Evolutionary conservation across 2,888 invertebrate genomes (phyloP).

Genomic region (Aphodius granarius): DNA sequence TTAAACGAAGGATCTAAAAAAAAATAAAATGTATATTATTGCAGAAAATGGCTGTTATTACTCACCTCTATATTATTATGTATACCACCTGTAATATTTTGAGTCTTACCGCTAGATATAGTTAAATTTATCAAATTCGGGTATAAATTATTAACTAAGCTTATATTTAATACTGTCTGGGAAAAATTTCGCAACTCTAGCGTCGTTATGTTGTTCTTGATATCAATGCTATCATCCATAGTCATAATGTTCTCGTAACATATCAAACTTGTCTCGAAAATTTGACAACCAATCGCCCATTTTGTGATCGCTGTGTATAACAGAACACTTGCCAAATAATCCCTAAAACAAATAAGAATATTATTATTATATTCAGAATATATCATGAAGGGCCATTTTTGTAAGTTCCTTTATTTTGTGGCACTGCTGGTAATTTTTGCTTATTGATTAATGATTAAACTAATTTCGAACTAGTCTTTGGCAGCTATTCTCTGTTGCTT

Average conservation of each 20-base stretch:
- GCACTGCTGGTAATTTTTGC: too few species aligned
- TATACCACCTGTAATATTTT: neutral
- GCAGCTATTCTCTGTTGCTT: too few species aligned
- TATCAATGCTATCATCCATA: neutral
- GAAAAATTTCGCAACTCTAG: neutral
- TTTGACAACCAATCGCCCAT: neutral
- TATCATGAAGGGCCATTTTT: too few species aligned
- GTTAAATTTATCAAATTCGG: constrained; percentile 18
- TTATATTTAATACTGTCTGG: neutral
- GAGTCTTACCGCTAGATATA: neutral
- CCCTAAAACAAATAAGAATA: neutral
- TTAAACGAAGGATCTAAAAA: constrained; percentile 35
- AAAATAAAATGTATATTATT: neutral
- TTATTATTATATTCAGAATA: too few species aligned
- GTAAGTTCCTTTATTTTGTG: too few species aligned
- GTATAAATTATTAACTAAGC: neutral
- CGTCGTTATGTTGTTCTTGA: neutral
- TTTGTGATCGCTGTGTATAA: neutral
- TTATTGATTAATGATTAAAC: too few species aligned
- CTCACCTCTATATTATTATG: constrained; percentile 15
- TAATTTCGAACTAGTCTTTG: too few species aligned
- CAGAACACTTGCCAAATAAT: neutral
- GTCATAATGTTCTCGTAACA: neutral
- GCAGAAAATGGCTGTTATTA: neutral
- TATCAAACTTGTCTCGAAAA: neutral